Conservation (phyloP, 2,113 vertebrate species). For the Istiophorus platypterus region DNA sequence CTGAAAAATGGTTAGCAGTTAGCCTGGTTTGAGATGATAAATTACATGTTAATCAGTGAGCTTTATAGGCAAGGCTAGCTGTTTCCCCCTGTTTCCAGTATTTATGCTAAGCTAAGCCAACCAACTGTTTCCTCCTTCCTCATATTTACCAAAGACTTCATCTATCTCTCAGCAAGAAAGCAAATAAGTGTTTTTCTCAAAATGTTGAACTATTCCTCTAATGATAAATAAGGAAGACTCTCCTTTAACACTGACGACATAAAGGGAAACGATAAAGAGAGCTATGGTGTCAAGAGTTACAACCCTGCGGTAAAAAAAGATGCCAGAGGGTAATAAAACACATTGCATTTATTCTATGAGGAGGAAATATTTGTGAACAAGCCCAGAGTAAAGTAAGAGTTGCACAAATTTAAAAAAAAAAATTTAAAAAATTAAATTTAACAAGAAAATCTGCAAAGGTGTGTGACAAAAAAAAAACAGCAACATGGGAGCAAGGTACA, state of each 20-base stretch:
- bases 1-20: not conserved
- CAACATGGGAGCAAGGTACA: not conserved
- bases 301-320: too few species aligned
- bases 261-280: too few species aligned
- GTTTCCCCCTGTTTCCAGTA: not conserved
- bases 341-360: too few species aligned
- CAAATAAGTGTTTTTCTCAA: not conserved
- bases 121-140: too few species aligned
- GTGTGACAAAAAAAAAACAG: constrained; percentile 19
- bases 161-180: too few species aligned
- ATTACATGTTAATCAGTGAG: not conserved
- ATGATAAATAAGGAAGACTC: not conserved
- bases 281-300: too few species aligned
- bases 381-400: not conserved
- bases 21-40: not conserved
- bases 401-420: too few species aligned
- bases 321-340: too few species aligned
- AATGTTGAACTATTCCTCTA: not conserved
- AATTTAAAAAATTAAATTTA: not conserved
- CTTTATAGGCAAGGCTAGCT: not conserved
- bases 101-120: not conserved
- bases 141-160: not conserved
- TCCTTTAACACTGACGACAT: too few species aligned
- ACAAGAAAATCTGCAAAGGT: not conserved
- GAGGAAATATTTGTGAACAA: too few species aligned